Conservation (phyloP, 2,797 vertebrate species). For the Anomalospiza imberbis region DNA sequence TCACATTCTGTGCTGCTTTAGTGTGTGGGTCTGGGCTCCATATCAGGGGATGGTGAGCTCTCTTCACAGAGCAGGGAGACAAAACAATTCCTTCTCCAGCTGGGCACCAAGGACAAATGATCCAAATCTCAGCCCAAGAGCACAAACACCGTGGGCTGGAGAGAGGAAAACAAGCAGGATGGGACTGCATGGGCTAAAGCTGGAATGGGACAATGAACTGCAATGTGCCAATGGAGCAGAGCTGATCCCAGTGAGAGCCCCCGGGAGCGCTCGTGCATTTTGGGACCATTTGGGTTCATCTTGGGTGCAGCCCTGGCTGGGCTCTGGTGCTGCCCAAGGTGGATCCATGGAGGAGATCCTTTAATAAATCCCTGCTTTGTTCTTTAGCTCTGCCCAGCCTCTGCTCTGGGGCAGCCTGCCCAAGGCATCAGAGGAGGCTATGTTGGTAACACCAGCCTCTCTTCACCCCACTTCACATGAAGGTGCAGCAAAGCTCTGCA, state of each 20-base stretch:
- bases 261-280: background rate
- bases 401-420: background rate
- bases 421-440: background rate
- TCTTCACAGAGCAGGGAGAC: background rate
- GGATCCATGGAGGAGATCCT: background rate
- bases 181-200: background rate
- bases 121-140: background rate
- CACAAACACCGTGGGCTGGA: too few relatives aligned
- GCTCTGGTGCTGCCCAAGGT: background rate
- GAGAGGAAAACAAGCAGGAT: too few relatives aligned
- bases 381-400: background rate
- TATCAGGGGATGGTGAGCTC: rapidly evolving
- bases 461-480: too few relatives aligned
- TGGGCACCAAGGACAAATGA: background rate
- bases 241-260: background rate
- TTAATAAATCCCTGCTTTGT: background rate
- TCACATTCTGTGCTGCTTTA: background rate
- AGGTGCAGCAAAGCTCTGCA: background rate
- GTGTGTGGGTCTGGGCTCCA: rapidly evolving
- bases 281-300: background rate
- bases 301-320: background rate
- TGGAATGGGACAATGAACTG: background rate
- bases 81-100: background rate
- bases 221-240: background rate
- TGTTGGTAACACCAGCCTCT: rapidly evolving